A percentile compares a stretch with the other conserved stretches of the same genome.
Evolutionary conservation across 2,113 vertebrate species (phyloP).

Genomic region (Hyperopisus bebe): DNA sequence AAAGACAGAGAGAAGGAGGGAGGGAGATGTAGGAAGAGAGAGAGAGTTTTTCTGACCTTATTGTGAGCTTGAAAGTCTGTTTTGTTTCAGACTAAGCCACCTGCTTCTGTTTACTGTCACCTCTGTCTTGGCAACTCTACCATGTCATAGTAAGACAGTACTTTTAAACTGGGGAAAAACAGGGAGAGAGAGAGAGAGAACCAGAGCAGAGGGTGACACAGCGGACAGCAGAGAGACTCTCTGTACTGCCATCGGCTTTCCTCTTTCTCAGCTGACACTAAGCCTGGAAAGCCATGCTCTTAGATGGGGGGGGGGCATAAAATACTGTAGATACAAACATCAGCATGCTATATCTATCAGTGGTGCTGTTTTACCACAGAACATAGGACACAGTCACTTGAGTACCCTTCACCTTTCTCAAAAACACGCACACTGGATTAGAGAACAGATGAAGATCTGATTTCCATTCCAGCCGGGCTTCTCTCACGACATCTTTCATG

Average conservation of each 20-base stretch:
- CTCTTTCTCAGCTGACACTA: not conserved
- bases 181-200: not conserved
- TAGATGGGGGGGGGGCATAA: not conserved
- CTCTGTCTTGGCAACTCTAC: not conserved
- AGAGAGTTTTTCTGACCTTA: slow-evolving; percentile 19
- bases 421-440: not conserved
- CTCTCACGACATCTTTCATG: not conserved
- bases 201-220: not conserved
- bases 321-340: not conserved
- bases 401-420: not conserved
- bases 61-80: slow-evolving; percentile 40
- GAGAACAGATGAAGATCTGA: not conserved
- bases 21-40: not conserved
- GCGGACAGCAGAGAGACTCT: not conserved
- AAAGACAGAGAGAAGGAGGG: slow-evolving; percentile 2
- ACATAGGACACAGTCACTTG: not conserved
- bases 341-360: not conserved
- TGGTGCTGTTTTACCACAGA: not conserved
- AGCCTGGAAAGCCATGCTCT: not conserved
- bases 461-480: not conserved
- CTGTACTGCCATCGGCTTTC: not conserved
- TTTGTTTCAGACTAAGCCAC: slow-evolving; percentile 24
- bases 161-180: slow-evolving; percentile 5
- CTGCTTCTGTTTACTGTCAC: slow-evolving; percentile 28
- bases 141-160: not conserved